These are phyloP conservation scores for Myrmophylax atrothorax DNA, from an alignment of 2,113 vertebrate species.

Conservation along the genomic window DNA sequence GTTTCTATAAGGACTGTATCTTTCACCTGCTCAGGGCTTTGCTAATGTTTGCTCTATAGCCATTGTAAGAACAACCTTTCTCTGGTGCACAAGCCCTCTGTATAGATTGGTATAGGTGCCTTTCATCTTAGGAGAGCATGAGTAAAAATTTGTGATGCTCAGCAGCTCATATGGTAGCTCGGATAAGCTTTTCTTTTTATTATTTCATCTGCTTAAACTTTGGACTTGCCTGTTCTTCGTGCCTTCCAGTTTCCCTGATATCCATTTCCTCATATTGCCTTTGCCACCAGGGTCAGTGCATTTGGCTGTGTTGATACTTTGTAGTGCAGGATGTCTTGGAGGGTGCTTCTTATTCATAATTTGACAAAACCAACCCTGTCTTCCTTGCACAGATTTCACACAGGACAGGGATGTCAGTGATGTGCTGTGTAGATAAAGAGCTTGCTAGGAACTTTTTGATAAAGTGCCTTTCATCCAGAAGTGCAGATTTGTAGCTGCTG, in stretches of 20 bases:
- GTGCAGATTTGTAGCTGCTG: background rate
- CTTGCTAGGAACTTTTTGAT: conserved; percentile 23
- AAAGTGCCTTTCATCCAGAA: background rate
- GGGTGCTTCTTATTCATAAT: background rate
- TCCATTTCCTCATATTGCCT: background rate
- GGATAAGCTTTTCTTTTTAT: background rate
- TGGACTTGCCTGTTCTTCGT: background rate
- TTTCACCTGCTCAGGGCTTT: background rate
- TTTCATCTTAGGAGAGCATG: background rate
- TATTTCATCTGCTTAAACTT: background rate
- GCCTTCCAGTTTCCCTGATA: background rate
- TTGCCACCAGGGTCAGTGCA: background rate
- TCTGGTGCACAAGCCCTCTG: background rate
- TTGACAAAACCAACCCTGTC: background rate
- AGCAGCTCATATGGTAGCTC: background rate
- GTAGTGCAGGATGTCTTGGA: background rate
- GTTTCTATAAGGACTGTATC: background rate
- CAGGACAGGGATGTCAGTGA: background rate
- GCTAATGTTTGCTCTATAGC: background rate
- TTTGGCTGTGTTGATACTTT: background rate
- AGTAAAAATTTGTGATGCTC: background rate
- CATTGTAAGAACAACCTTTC: background rate
- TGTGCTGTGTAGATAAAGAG: background rate
- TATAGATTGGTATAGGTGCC: background rate
- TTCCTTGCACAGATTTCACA: background rate